Percentiles rank a stretch among this genome's conserved stretches.
These are phyloP conservation scores for Notechis scutatus DNA, from an alignment of 2,113 vertebrate species.

Conservation along the genomic window DNA sequence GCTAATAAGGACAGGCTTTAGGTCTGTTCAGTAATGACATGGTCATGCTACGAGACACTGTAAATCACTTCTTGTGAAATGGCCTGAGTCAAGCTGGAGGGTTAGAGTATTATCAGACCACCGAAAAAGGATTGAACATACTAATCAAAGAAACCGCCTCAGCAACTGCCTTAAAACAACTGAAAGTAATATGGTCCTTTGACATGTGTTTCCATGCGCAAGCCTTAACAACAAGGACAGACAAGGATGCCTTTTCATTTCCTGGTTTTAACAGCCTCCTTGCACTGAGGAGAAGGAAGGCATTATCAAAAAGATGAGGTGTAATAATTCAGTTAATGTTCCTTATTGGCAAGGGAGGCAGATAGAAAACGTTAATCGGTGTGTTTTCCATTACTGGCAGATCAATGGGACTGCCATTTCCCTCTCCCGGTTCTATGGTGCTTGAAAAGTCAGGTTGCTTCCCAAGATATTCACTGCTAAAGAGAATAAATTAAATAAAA, in stretches of 20 bases:
- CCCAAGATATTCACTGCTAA: constrained; percentile 17
- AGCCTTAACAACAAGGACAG: background rate
- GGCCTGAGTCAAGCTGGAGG: background rate
- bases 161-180: background rate
- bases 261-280: background rate
- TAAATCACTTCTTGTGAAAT: background rate
- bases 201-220: background rate
- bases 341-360: background rate
- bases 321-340: background rate
- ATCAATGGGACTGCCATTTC: background rate
- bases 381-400: background rate
- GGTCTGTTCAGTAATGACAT: background rate
- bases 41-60: background rate
- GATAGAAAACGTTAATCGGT: background rate
- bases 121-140: background rate
- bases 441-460: constrained; percentile 10
- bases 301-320: background rate
- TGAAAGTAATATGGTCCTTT: background rate
- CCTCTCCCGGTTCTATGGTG: background rate
- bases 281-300: background rate
- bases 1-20: background rate
- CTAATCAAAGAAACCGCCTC: background rate
- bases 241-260: background rate
- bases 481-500: background rate
- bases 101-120: background rate